phyloP scores from a whole-genome alignment of 2,113 vertebrate genomes.

The Sander vitreus region DNA sequence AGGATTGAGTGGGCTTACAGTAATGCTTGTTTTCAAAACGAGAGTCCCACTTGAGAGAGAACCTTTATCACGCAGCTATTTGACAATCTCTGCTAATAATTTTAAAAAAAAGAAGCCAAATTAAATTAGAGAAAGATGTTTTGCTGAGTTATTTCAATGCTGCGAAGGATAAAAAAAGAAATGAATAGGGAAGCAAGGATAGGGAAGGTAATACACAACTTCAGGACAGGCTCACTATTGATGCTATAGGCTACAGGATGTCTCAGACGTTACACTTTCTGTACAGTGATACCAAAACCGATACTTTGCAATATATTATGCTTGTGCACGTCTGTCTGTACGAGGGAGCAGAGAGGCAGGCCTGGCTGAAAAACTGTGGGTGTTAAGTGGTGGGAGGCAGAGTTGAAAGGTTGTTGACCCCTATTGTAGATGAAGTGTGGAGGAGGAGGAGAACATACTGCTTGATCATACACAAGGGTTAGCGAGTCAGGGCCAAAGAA shows the following conservation, averaged over 20 bases:
- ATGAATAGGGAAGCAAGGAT: constrained; percentile 16
- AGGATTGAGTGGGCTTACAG: constrained; percentile 45
- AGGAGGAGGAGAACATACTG: constrained; percentile 69
- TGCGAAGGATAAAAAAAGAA: neutral
- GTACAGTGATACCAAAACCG: constrained; percentile 56
- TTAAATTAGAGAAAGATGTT: constrained; percentile 34
- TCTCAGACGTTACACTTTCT: constrained; percentile 70
- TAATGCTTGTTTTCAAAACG: constrained; percentile 42
- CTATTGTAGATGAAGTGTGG: constrained; percentile 72
- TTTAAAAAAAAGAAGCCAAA: constrained; percentile 7
- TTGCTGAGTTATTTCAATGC: constrained; percentile 13
- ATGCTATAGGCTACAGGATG: constrained; percentile 53
- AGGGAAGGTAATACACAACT: constrained; percentile 27
- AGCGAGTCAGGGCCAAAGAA: constrained; percentile 53
- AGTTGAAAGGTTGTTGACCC: constrained; percentile 72
- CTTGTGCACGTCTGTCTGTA: constrained; percentile 26
- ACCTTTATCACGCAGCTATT: constrained; percentile 39
- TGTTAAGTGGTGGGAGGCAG: constrained; percentile 71
- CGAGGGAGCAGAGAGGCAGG: constrained; percentile 39
- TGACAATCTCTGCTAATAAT: constrained; percentile 30
- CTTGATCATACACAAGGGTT: constrained; percentile 60
- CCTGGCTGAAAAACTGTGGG: constrained; percentile 65
- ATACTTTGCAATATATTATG: constrained; percentile 49
- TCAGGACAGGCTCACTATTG: constrained; percentile 40
- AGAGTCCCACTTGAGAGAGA: constrained; percentile 43